Evolutionary conservation across 2,888 invertebrate species (phyloP).

Genomic region (Epirrhoe alternata): DNA sequence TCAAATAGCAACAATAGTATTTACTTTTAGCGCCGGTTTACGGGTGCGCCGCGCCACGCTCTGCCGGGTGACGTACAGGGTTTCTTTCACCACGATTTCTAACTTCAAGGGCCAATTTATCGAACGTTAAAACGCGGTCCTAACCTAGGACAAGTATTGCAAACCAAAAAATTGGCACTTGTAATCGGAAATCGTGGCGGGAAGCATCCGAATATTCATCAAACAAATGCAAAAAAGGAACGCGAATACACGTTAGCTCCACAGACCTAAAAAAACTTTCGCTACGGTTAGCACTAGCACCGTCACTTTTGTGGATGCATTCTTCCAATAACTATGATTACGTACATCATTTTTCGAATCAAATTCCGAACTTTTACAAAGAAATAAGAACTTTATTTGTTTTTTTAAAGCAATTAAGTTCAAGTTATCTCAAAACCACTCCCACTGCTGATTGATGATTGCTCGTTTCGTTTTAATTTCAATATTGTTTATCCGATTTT

Average conservation of each 20-base stretch:
- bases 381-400: conserved; percentile 5
- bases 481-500: conserved; percentile 23
- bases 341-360: background rate
- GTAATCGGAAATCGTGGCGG: too few relatives aligned
- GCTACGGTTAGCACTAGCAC: too few relatives aligned
- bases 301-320: too few relatives aligned
- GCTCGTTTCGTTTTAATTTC: conserved; percentile 6
- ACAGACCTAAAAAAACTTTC: too few relatives aligned
- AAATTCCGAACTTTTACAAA: conserved; percentile 4
- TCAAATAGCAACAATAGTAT: conserved; percentile 11
- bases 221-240: too few relatives aligned
- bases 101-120: too few relatives aligned
- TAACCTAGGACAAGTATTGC: too few relatives aligned
- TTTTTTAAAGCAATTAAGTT: conserved; percentile 14
- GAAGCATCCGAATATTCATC: too few relatives aligned
- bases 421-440: conserved; percentile 14
- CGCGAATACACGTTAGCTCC: too few relatives aligned
- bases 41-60: conserved; percentile 12
- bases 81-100: background rate
- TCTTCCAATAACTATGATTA: too few relatives aligned
- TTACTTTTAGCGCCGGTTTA: conserved; percentile 16
- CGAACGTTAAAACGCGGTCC: too few relatives aligned
- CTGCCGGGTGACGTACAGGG: background rate
- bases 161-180: too few relatives aligned
- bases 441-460: conserved; percentile 26